Evolutionary conservation across 2,113 vertebrate genomes (phyloP), one percentile per base, ranked within the genome.

Genomic region (Cynoglossus semilaevis): DNA sequence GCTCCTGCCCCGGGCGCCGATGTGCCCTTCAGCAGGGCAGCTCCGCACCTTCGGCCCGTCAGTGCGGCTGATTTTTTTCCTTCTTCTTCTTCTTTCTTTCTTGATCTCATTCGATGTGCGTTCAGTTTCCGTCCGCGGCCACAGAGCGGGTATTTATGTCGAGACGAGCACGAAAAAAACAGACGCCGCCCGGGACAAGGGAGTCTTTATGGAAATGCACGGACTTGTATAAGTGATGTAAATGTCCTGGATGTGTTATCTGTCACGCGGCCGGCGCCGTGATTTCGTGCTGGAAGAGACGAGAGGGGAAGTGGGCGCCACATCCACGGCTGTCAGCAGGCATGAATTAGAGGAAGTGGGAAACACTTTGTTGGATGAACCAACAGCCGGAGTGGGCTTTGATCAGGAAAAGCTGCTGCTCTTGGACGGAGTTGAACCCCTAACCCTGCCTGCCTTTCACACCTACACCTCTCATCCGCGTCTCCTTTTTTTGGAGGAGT

Each of bases 181-280:
- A 44, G n/a, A 35, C 22, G 22, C 22, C 3, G 22, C 22, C 22
- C 22, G 63, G 53, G 58, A 75, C 74, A 68, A 59, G 64, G 57
- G 51, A 40, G 49, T 50, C 71, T 75, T 72, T 73, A 63, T 77
- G 70, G 44, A 70, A 69, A 74, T 40, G 48, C 37, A 17, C 35
- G 44, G 22, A 67, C 50, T 63, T 61, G 46, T 61, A 42, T 62
- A 63, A 63, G 54, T 56, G 63, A 58, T 72, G 58, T 70, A 62
- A 73, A 74, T 56, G 69, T 63, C 63, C 42, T 63, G 65, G 64
- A 22, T 66, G 66, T 71, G 63, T 74, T 74, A 66, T 71, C 63
- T 72, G 75, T 83, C 70, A 68, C 56, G 37, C 49, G 50, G 35
- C 73, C 58, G 74, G 67, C 74, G 64, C 61, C 71, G 65, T 64